Evolutionary conservation across 2,888 invertebrate species (phyloP).

Genomic region (Latrodectus hesperus): DNA sequence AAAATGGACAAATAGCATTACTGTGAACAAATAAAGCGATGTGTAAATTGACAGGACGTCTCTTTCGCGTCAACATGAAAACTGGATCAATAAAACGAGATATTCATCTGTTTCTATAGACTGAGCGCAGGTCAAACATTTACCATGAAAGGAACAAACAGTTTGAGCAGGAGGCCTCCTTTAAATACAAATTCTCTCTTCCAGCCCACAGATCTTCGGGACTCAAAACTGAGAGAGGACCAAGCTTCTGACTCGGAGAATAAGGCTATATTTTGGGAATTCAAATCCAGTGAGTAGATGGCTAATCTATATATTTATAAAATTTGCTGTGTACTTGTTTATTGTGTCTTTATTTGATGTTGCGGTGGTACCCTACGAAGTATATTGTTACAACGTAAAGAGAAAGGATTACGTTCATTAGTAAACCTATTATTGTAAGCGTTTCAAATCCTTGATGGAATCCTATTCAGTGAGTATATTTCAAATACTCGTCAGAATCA

Average conservation of each 20-base stretch:
- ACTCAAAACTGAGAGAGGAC: conserved; percentile 44
- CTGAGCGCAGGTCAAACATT: conserved; percentile 67
- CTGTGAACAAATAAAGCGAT: conserved; percentile 66
- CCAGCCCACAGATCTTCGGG: conserved; percentile 46
- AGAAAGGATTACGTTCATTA: too few relatives aligned
- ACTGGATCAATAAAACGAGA: conserved; percentile 69
- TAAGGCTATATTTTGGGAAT: background rate
- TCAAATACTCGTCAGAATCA: too few relatives aligned
- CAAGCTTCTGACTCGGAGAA: conserved; percentile 4
- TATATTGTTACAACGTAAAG: too few relatives aligned
- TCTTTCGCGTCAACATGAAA: conserved; percentile 65
- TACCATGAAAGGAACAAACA: conserved; percentile 68
- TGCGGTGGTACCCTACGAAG: too few relatives aligned
- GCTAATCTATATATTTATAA: background rate
- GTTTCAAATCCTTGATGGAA: too few relatives aligned
- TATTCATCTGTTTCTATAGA: conserved; percentile 69
- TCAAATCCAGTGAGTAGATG: background rate
- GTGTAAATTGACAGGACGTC: conserved; percentile 62
- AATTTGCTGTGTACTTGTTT: background rate
- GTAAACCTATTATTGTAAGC: too few relatives aligned
- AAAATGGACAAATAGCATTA: conserved; percentile 66
- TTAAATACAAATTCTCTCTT: conserved; percentile 61
- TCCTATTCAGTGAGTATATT: too few relatives aligned
- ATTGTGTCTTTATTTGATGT: too few relatives aligned
- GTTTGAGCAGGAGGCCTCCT: conserved; percentile 67